A percentile compares a stretch with the other conserved stretches of the same genome.
Evolutionary conservation across 2,113 vertebrate species (phyloP).

Genomic region (Eublepharis macularius): DNA sequence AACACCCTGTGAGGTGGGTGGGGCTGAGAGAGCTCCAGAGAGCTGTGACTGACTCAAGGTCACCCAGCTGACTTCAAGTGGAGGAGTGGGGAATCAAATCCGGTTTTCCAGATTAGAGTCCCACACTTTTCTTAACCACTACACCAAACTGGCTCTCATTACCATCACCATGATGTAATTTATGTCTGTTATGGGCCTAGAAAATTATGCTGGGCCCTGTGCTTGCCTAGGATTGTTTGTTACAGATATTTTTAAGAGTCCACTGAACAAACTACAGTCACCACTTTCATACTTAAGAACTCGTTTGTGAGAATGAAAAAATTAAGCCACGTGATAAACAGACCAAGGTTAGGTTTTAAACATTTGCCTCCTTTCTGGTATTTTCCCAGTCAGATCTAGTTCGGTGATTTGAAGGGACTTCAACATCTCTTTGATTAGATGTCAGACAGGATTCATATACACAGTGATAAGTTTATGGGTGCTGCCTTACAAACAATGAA

Average conservation of each 20-base stretch:
- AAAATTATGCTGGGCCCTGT: no score
- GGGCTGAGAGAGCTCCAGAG: no score
- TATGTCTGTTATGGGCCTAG: no score
- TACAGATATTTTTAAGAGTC: background rate
- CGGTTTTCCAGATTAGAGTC: no score
- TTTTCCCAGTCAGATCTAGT: background rate
- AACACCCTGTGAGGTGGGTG: no score
- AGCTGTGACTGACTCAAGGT: no score
- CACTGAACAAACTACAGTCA: background rate
- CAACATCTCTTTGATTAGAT: background rate
- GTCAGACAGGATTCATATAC: background rate
- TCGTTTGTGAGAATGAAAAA: background rate
- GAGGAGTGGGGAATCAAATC: no score
- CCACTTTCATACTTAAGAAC: background rate
- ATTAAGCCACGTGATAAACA: background rate
- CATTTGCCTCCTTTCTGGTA: background rate
- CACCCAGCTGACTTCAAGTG: no score
- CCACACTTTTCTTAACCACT: no score
- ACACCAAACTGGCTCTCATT: no score
- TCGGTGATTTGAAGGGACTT: background rate
- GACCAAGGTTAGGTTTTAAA: background rate
- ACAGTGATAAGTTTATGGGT: background rate
- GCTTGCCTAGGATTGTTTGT: background rate
- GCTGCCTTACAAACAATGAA: background rate
- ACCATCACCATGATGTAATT: no score